Conservation (phyloP, 2,797 vertebrate species). For the Onychomys leucogaster region DNA sequence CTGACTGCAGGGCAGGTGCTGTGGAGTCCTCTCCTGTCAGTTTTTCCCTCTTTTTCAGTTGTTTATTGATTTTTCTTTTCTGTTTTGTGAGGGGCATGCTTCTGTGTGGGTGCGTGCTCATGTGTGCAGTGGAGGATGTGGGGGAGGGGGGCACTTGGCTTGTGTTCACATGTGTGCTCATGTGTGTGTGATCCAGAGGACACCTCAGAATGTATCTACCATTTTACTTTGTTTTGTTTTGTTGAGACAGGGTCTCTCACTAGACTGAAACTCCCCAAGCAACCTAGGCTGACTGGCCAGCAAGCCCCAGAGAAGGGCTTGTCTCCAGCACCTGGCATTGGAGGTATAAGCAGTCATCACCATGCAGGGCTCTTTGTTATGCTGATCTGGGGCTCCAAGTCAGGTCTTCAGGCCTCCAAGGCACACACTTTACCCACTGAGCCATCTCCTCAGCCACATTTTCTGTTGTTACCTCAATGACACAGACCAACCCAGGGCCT, state of each 20-base stretch:
- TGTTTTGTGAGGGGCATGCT: background rate
- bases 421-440: background rate
- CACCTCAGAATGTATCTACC: background rate
- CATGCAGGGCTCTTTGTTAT: too few relatives aligned
- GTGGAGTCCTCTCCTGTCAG: accelerated
- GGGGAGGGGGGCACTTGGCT: background rate
- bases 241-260: background rate
- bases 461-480: background rate
- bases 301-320: background rate
- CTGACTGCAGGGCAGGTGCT: background rate
- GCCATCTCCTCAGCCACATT: background rate
- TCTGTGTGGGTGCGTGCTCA: background rate
- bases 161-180: background rate
- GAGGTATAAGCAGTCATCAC: background rate
- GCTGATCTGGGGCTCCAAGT: background rate
- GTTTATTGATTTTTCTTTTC: background rate
- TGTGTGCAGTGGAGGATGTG: background rate
- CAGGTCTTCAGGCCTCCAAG: background rate
- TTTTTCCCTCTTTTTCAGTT: too few relatives aligned
- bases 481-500: background rate
- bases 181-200: background rate
- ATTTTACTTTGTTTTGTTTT: background rate
- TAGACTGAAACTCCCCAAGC: background rate
- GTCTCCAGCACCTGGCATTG: background rate
- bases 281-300: background rate